Evolutionary conservation across 2,797 vertebrate species (phyloP).

Genomic region (Pseudotriccus pelzelni): DNA sequence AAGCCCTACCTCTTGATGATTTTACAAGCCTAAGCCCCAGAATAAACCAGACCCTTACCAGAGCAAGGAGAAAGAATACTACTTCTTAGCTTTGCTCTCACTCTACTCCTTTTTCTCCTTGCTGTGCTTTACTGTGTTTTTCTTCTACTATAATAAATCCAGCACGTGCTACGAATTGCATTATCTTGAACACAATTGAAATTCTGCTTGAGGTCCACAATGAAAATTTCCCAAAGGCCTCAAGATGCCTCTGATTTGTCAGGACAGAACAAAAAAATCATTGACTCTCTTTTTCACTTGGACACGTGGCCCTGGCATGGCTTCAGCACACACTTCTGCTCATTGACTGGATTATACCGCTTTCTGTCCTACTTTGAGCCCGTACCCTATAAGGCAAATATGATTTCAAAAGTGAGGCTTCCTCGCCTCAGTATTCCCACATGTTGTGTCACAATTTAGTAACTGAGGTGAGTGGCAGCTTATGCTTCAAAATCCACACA

Average conservation of each 20-base stretch:
- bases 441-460: not conserved
- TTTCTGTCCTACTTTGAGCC: not conserved
- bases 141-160: not conserved
- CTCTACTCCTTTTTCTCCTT: not conserved
- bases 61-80: not conserved
- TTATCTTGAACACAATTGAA: not conserved
- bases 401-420: not conserved
- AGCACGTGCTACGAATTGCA: not conserved
- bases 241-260: not conserved
- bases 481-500: not conserved
- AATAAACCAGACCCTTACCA: not conserved
- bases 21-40: not conserved
- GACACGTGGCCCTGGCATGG: not conserved
- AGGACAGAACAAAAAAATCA: not conserved
- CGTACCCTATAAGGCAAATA: not conserved
- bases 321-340: not conserved
- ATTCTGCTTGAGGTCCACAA: not conserved
- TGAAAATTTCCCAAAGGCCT: not conserved
- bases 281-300: not conserved
- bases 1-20: not conserved
- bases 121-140: not conserved
- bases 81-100: not conserved
- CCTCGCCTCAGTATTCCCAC: accelerated
- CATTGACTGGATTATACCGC: not conserved
- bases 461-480: not conserved